Conservation (phyloP, 64 coral and sea anemone species). For the Trachythela sp. region DNA sequence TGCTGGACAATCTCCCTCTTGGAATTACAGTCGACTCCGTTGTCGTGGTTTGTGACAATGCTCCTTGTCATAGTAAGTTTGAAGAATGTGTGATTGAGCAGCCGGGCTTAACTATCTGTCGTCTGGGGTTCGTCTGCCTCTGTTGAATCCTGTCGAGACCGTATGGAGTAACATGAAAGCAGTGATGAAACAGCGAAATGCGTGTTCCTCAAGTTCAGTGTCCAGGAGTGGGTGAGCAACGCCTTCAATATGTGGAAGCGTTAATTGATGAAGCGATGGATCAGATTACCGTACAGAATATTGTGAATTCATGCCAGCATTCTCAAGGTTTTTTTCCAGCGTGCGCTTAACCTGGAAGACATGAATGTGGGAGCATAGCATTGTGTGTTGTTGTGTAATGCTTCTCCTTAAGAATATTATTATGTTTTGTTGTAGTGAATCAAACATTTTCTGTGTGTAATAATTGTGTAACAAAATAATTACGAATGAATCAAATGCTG, state of each 20-base stretch:
- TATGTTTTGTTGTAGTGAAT: no score
- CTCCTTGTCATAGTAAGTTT: slow-evolving; percentile 17
- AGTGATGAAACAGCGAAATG: slow-evolving; percentile 39
- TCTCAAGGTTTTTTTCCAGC: slow-evolving; percentile 37
- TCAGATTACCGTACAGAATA: neutral
- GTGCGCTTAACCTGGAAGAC: neutral
- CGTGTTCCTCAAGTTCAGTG: slow-evolving; percentile 39
- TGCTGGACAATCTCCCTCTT: slow-evolving; percentile 39
- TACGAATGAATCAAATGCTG: no score
- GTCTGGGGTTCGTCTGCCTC: slow-evolving; percentile 24
- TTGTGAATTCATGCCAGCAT: slow-evolving; percentile 40
- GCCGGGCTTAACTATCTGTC: slow-evolving; percentile 35
- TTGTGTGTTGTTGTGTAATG: no score
- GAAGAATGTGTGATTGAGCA: no score
- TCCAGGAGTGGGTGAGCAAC: slow-evolving; percentile 40
- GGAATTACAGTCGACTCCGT: slow-evolving; percentile 37
- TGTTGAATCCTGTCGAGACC: slow-evolving; percentile 36
- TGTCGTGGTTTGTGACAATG: slow-evolving; percentile 41
- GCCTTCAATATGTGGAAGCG: slow-evolving; percentile 37
- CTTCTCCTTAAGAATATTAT: no score
- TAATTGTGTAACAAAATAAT: no score
- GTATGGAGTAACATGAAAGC: slow-evolving; percentile 37
- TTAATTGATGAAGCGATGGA: slow-evolving; percentile 37
- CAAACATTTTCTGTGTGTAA: no score
- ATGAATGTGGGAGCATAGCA: no score